These are phyloP conservation scores for Lophotis ruficrista DNA, from an alignment of 2,113 vertebrate genomes.

Conservation along the genomic window DNA sequence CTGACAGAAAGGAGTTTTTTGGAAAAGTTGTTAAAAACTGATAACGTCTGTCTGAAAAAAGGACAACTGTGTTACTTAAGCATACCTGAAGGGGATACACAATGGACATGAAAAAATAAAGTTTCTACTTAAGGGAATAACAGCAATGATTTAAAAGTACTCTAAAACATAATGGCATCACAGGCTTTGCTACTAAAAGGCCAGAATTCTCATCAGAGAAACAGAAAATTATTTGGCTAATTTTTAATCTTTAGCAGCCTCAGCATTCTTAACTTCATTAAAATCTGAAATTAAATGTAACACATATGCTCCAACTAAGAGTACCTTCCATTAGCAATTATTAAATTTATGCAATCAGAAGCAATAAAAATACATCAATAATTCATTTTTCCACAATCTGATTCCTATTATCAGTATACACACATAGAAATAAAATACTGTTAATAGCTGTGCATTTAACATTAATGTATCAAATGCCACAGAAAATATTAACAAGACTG, in stretches of 20 bases:
- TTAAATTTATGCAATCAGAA: not conserved
- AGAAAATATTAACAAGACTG: not conserved
- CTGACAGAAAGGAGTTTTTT: not conserved
- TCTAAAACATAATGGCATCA: not conserved
- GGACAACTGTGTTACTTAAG: not conserved
- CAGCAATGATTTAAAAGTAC: not conserved
- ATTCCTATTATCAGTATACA: not conserved
- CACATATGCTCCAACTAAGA: not conserved
- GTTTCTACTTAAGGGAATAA: not conserved
- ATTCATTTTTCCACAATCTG: not conserved
- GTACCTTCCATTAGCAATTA: not conserved
- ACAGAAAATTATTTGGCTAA: not conserved
- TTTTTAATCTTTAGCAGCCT: not conserved
- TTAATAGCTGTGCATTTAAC: not conserved
- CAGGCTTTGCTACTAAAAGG: not conserved
- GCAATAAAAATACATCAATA: not conserved
- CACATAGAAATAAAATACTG: not conserved
- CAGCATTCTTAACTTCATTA: not conserved
- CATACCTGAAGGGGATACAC: not conserved
- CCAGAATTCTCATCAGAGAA: not conserved
- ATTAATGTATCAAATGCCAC: not conserved
- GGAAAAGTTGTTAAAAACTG: not conserved
- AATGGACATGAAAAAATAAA: not conserved
- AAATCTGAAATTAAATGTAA: not conserved
- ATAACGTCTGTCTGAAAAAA: not conserved